These are phyloP conservation scores for Danaus melanippus DNA, from an alignment of 1,140 invertebrate genomes.

Conservation along the genomic window DNA sequence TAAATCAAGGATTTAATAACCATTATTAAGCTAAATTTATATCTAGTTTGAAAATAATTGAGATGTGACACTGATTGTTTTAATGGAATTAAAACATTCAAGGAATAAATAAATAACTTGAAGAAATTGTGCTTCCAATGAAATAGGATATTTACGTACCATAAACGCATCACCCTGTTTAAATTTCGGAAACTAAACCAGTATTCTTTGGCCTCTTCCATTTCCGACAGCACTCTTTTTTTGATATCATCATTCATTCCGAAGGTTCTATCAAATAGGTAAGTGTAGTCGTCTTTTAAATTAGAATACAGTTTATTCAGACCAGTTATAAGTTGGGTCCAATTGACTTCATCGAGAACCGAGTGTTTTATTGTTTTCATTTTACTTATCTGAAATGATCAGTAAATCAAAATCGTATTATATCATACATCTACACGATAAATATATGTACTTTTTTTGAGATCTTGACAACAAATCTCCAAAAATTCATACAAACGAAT, in stretches of 20 bases:
- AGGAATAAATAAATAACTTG: too few species aligned
- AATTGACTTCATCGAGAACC: conserved; percentile 38
- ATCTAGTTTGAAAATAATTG: too few species aligned
- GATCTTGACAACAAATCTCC: neutral
- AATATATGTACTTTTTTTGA: neutral
- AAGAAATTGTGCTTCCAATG: too few species aligned
- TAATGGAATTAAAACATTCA: too few species aligned
- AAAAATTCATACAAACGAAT: too few species aligned
- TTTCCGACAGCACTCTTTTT: conserved; percentile 19
- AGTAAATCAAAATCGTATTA: too few species aligned
- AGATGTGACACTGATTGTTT: too few species aligned
- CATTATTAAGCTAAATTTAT: too few species aligned
- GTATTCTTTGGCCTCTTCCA: conserved; percentile 31
- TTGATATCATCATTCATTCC: conserved; percentile 34
- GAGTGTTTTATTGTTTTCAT: conserved; percentile 32
- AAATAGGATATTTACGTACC: conserved; percentile 24
- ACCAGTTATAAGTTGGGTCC: conserved; percentile 51
- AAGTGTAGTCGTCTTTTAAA: conserved; percentile 46
- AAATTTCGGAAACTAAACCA: conserved; percentile 47
- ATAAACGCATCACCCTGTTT: conserved; percentile 37
- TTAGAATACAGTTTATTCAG: conserved; percentile 48
- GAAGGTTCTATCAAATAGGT: conserved; percentile 46
- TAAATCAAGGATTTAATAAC: neutral
- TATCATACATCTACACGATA: too few species aligned
- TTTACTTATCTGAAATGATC: conserved; percentile 32